Evolutionary conservation across 2,113 vertebrate genomes (phyloP).

Genomic region (Ciconia boyciana): DNA sequence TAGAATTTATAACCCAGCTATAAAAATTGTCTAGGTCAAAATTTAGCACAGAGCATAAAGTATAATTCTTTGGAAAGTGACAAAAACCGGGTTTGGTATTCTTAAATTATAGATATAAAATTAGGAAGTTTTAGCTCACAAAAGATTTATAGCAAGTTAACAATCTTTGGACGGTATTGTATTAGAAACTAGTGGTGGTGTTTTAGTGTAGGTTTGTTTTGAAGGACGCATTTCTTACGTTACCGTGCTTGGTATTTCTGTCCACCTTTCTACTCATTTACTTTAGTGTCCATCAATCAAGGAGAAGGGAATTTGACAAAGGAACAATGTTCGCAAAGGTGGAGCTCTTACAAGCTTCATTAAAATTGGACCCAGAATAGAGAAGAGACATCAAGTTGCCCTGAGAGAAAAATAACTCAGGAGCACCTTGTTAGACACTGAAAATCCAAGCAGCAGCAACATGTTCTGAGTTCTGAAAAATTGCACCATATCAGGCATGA

Average conservation of each 20-base stretch:
- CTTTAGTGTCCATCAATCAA: neutral
- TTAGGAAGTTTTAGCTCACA: neutral
- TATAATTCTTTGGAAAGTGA: neutral
- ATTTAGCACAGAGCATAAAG: neutral
- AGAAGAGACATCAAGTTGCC: neutral
- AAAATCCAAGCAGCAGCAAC: neutral
- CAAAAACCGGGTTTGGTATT: neutral
- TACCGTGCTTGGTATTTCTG: neutral
- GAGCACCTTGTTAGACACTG: neutral
- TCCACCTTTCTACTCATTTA: neutral
- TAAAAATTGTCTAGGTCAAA: conserved; percentile 7
- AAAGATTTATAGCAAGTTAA: neutral
- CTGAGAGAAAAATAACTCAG: neutral
- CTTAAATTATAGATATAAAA: neutral
- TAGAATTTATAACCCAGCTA: neutral
- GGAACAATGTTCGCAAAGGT: neutral
- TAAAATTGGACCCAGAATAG: neutral
- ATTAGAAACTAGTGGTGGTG: neutral
- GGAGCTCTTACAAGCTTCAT: neutral
- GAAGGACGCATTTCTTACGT: neutral
- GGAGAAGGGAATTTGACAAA: neutral
- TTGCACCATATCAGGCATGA: neutral
- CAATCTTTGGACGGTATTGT: neutral
- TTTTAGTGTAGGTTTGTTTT: neutral
- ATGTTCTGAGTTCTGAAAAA: neutral